Base-by-base conservation (phyloP, 2,888 invertebrate genomes). In the Spilosoma lubricipeda region DNA sequence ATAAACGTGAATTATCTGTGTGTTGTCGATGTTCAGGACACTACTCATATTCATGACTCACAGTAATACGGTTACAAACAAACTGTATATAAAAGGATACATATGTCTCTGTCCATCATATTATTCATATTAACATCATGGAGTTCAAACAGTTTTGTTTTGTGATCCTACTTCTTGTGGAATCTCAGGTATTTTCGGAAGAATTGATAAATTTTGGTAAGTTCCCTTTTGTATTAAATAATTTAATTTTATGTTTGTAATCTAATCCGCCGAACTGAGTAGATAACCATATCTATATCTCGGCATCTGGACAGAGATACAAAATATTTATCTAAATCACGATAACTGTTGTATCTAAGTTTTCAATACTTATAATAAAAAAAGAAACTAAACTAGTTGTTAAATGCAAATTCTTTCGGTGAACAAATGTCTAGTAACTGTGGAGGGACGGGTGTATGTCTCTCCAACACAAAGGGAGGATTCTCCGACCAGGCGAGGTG, bases 1-100 rank as follows among this genome's bases (percentile, higher is more conserved):
- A 67, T 48, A 30, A 48, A 67, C 18, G 20, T 67, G 30, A 33
- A 48, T 67, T 48, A 33, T 67, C 45, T 67, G 30, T 48, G 30
- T 42, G 42, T 42, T 67, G 7, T 42, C 45, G 42, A 45, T 42
- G 48, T 67, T 48, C 48, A 33, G 48, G 48, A 48, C 48, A 48
- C 67, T 33, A 30, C 48, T 67, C 48, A 33, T 48, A 45, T 48
- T 30, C 30, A 67, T 67, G 48, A 67, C 45, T 42, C 30, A 67
- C 45, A 45, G 30, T 67, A 67, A 45, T 20, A 27, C 27, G 9
- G 45, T 67, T 27, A 45, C 45, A 20, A 30, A 67, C 13, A 67
- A 67, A 18, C 18, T 63, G 67, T 30, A 67, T 67, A 67, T 67
- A 67, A 30, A 67, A 45, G 67, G 4, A 48, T 48, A 67, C 30